These are phyloP conservation scores for Agapornis roseicollis DNA, from an alignment of 2,113 vertebrate species.

Conservation along the genomic window DNA sequence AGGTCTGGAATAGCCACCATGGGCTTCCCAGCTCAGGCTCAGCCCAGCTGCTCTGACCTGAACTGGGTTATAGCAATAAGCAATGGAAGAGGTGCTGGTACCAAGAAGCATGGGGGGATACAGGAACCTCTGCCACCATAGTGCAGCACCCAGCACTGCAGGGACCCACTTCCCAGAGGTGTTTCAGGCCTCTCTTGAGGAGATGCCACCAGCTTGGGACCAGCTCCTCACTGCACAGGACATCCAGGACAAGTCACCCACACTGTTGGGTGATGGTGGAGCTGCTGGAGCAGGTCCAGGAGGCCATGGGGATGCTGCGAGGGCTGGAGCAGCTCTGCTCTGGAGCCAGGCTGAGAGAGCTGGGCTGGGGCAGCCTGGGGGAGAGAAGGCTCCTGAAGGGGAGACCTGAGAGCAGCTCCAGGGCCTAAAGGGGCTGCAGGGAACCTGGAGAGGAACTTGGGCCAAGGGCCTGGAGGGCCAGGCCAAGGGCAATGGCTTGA, in stretches of 20 bases:
- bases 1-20: not conserved
- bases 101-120: fast-evolving
- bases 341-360: not conserved
- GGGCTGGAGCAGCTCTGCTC: not conserved
- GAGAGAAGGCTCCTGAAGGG: too few species aligned
- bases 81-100: not conserved
- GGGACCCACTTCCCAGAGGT: not conserved
- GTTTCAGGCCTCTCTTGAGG: not conserved
- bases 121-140: not conserved
- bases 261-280: not conserved
- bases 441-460: too few species aligned
- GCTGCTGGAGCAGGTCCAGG: fast-evolving
- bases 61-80: not conserved
- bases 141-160: not conserved
- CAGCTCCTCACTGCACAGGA: not conserved
- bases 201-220: not conserved
- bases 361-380: too few species aligned
- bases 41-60: not conserved
- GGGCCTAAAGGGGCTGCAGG: too few species aligned
- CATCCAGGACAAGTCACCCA: not conserved
- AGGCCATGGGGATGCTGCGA: not conserved
- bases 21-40: not conserved
- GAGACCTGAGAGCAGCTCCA: too few species aligned
- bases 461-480: too few species aligned
- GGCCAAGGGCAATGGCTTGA: too few species aligned